A percentile compares a stretch with the other conserved stretches of the same genome.
Evolutionary conservation across 1,140 invertebrate genomes (phyloP).

Genomic region (Apis laboriosa): DNA sequence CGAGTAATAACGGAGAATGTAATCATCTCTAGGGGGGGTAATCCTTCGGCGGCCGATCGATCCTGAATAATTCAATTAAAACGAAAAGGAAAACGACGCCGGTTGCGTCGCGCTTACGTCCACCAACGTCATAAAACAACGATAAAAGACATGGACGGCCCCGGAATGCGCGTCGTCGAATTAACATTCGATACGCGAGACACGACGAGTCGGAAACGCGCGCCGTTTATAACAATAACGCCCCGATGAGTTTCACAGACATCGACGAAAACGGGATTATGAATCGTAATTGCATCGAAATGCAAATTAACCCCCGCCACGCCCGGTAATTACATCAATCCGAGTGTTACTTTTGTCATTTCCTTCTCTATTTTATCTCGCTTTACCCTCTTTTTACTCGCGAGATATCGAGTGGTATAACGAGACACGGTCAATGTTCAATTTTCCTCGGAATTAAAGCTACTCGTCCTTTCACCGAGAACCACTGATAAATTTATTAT

Average conservation of each 20-base stretch:
- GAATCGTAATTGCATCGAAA: slow-evolving; percentile 52
- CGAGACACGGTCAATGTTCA: slow-evolving; percentile 25
- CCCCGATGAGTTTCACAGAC: neutral
- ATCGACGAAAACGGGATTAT: slow-evolving; percentile 47
- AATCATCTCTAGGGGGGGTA: neutral
- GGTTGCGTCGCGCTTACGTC: neutral
- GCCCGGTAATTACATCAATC: slow-evolving; percentile 45
- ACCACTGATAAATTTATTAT: slow-evolving; percentile 25
- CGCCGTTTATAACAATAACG: slow-evolving; percentile 17
- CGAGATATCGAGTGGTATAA: neutral
- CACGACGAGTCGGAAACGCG: slow-evolving; percentile 12
- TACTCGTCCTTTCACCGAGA: neutral
- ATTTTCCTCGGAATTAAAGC: neutral
- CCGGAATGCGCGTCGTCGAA: neutral
- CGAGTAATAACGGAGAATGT: neutral
- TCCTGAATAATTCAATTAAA: slow-evolving; percentile 25
- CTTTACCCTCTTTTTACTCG: neutral
- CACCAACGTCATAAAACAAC: slow-evolving; percentile 1
- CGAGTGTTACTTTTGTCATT: neutral
- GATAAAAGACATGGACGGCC: neutral
- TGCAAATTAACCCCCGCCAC: slow-evolving; percentile 39
- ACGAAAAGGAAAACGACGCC: neutral
- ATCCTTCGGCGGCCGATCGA: neutral
- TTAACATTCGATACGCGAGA: slow-evolving; percentile 12
- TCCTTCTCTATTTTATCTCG: neutral